phyloP scores from a whole-genome alignment of 2,888 invertebrate genomes.

The Ectemnius lituratus region DNA sequence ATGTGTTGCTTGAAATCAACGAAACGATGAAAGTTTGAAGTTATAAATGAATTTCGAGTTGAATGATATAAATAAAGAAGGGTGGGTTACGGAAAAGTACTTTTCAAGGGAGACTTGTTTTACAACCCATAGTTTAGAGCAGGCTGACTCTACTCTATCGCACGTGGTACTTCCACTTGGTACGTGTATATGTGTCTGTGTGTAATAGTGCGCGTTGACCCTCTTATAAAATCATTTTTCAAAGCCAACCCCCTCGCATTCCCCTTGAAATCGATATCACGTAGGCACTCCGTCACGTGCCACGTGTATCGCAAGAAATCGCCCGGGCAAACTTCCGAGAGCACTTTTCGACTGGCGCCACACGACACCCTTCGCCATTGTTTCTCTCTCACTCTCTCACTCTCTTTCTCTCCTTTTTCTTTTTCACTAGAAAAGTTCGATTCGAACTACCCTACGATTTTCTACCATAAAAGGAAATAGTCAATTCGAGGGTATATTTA shows the following conservation, averaged over 20 bases:
- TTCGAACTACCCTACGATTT: no score
- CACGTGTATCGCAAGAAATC: slow-evolving; percentile 7
- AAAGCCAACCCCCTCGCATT: not conserved
- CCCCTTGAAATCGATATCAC: not conserved
- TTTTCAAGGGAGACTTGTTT: not conserved
- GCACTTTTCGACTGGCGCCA: not conserved
- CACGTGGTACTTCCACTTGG: no score
- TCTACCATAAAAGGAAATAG: no score
- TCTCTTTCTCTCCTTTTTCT: no score
- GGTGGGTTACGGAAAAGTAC: not conserved
- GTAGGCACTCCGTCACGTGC: not conserved
- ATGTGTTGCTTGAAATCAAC: no score
- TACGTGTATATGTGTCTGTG: not conserved
- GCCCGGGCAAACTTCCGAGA: not conserved
- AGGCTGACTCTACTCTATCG: not conserved
- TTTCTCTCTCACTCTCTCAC: no score
- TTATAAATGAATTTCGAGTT: no score
- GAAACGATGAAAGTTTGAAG: no score
- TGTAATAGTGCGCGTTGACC: slow-evolving; percentile 5
- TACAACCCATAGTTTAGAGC: not conserved
- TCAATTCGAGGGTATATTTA: no score
- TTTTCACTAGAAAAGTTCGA: no score
- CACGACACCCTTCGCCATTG: no score
- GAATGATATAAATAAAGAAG: not conserved
- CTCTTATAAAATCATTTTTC: slow-evolving; percentile 10